These are phyloP conservation scores for Liasis olivaceus DNA, from an alignment of 2,797 vertebrate genomes.

Conservation along the genomic window DNA sequence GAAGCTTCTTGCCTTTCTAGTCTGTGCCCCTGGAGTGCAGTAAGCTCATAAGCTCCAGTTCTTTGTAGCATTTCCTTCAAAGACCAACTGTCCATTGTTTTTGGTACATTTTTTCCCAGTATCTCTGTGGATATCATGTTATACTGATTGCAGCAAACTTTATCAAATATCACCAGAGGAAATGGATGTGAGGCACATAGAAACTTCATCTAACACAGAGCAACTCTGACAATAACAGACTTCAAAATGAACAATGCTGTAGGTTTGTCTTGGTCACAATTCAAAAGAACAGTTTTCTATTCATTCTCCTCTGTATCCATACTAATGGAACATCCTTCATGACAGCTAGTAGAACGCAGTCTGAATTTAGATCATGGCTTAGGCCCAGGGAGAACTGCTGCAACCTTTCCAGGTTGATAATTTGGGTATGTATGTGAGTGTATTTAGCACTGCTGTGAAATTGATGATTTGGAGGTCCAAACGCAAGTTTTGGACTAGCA, in stretches of 20 bases:
- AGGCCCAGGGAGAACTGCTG: background rate
- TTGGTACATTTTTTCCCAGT: background rate
- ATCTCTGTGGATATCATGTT: background rate
- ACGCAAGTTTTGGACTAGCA: background rate
- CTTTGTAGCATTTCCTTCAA: background rate
- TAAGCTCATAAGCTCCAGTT: background rate
- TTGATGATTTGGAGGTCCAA: background rate
- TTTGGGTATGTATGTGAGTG: background rate
- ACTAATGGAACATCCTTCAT: background rate
- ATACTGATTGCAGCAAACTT: background rate
- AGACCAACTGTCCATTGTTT: background rate
- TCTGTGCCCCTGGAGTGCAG: background rate
- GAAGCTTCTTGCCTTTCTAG: conserved; percentile 2
- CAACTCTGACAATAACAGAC: background rate
- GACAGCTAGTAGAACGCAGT: background rate
- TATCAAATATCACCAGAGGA: background rate
- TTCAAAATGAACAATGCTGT: background rate
- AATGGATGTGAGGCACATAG: background rate
- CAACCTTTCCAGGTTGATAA: background rate
- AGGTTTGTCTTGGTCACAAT: background rate
- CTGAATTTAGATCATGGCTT: background rate
- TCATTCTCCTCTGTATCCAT: background rate
- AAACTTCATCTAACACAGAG: background rate
- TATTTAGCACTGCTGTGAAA: background rate
- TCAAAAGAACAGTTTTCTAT: background rate